A percentile compares a stretch with the other conserved stretches of the same genome.
Evolutionary conservation across 2,888 invertebrate species (phyloP).

Genomic region (Drosophila lacicola): DNA sequence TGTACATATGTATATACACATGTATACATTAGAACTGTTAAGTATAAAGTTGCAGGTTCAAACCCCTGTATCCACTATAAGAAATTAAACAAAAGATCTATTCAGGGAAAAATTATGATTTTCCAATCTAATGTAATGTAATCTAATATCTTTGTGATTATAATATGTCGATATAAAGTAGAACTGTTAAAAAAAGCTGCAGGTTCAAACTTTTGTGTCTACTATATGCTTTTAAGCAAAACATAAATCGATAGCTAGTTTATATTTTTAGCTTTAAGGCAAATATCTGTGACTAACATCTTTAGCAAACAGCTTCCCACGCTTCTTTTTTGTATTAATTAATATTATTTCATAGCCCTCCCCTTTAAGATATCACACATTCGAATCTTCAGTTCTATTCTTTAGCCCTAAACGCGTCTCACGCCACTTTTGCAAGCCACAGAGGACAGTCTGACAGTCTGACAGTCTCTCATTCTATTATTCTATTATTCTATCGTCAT

Average conservation of each 20-base stretch:
- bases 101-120: no score
- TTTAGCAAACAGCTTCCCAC: not conserved
- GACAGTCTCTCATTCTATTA: slow-evolving; percentile 5
- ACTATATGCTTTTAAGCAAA: not conserved
- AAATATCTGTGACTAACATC: not conserved
- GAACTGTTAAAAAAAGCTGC: no score
- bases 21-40: no score
- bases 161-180: no score
- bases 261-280: not conserved
- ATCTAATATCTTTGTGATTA: no score
- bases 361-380: not conserved
- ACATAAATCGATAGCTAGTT: not conserved
- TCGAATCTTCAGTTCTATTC: not conserved
- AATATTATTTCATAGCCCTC: not conserved
- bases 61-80: no score
- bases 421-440: slow-evolving; percentile 2
- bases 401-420: not conserved
- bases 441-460: slow-evolving; percentile 1
- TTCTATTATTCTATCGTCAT: not conserved
- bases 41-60: no score
- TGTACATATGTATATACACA: no score
- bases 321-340: not conserved
- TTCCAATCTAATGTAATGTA: no score
- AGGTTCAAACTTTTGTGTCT: no score
- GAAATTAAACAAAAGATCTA: no score